Percentiles rank a stretch among this genome's conserved stretches.
These are phyloP conservation scores for Cheilinus undulatus DNA, from an alignment of 2,113 vertebrate species.

Conservation along the genomic window DNA sequence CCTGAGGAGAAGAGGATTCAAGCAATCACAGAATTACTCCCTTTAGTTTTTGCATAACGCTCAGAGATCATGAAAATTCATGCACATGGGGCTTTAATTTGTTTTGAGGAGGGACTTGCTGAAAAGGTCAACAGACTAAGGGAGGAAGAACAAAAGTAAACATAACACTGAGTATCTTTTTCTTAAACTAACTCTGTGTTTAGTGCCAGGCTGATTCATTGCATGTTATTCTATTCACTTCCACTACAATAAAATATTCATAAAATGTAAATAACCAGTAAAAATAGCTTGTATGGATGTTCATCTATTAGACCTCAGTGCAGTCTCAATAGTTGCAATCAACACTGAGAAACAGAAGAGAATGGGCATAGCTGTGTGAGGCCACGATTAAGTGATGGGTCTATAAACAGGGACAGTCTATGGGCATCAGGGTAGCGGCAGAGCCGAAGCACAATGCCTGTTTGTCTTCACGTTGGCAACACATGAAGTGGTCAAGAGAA, in stretches of 20 bases:
- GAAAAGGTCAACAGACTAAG: slow-evolving; percentile 14
- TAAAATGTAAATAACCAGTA: not conserved
- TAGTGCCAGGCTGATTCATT: not conserved
- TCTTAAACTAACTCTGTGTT: not conserved
- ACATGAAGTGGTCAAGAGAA: slow-evolving; percentile 67
- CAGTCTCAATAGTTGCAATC: slow-evolving; percentile 22
- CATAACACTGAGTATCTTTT: not conserved
- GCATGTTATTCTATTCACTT: too few species aligned
- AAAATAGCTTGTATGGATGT: not conserved
- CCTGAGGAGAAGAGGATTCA: slow-evolving; percentile 45
- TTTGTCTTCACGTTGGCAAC: slow-evolving; percentile 76
- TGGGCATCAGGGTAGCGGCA: slow-evolving; percentile 51
- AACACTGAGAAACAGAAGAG: slow-evolving; percentile 30
- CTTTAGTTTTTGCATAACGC: slow-evolving; percentile 17
- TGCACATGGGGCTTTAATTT: slow-evolving; percentile 6
- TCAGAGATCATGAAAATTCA: slow-evolving; percentile 22
- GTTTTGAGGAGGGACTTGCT: not conserved
- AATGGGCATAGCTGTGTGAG: slow-evolving; percentile 53
- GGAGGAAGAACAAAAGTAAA: not conserved
- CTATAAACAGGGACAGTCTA: slow-evolving; percentile 70
- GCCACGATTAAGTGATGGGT: slow-evolving; percentile 73
- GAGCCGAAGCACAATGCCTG: slow-evolving; percentile 64
- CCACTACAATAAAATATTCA: not conserved
- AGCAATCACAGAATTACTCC: slow-evolving; percentile 51
- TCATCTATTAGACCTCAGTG: not conserved